Percentiles rank a stretch among this genome's conserved stretches.
phyloP scores from a whole-genome alignment of 2,888 invertebrate species.

The Hirudinaria manillensis region DNA sequence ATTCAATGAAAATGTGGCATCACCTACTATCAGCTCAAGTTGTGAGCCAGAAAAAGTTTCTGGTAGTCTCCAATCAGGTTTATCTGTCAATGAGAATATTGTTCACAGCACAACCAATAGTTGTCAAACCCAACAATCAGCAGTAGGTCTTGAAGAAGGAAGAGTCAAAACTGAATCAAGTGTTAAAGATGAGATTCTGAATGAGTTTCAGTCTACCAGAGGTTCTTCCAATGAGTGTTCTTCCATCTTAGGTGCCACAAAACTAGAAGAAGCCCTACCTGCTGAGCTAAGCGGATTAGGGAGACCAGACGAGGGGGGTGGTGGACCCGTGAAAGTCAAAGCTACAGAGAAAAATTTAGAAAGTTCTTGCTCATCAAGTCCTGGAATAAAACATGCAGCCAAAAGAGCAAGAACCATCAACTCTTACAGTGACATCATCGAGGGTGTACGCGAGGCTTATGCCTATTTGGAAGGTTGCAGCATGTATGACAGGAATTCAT shows the following conservation, averaged over 20 bases:
- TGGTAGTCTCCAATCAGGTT: not conserved
- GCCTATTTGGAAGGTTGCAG: slow-evolving; percentile 36
- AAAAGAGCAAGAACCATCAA: slow-evolving; percentile 36
- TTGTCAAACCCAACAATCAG: not conserved
- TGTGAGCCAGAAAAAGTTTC: slow-evolving; percentile 24
- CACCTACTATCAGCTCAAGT: slow-evolving; percentile 34
- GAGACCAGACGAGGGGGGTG: not conserved
- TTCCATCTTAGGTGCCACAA: slow-evolving; percentile 16
- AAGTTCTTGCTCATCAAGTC: slow-evolving; percentile 33
- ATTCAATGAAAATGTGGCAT: slow-evolving; percentile 27
- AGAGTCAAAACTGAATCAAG: slow-evolving; percentile 24
- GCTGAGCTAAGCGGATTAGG: slow-evolving; percentile 14
- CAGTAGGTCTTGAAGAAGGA: slow-evolving; percentile 12
- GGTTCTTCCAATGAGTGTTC: slow-evolving; percentile 1
- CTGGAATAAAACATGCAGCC: slow-evolving; percentile 28
- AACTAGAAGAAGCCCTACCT: slow-evolving; percentile 24
- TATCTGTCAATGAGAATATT: not conserved
- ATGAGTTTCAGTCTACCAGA: slow-evolving; percentile 3
- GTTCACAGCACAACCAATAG: slow-evolving; percentile 33
- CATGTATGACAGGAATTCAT: slow-evolving; percentile 26
- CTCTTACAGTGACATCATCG: slow-evolving; percentile 36
- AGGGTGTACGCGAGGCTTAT: slow-evolving; percentile 36
- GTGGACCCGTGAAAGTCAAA: slow-evolving; percentile 13
- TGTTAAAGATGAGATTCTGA: not conserved
- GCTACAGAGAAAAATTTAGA: slow-evolving; percentile 21